phyloP scores from a whole-genome alignment of 2,797 vertebrate species.

The Mustela erminea region DNA sequence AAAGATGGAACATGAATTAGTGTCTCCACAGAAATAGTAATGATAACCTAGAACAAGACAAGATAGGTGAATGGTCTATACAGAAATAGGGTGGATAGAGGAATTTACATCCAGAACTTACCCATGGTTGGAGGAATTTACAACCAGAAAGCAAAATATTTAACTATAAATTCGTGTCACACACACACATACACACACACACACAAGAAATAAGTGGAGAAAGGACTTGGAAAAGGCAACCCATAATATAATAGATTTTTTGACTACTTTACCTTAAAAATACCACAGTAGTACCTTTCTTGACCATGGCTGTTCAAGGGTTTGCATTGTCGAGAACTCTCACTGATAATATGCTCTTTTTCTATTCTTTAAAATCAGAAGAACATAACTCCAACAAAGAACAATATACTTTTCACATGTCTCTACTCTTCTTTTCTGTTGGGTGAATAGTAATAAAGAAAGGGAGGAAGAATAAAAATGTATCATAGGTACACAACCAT shows the following conservation, averaged over 20 bases:
- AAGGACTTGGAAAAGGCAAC: background rate
- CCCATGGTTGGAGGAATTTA: background rate
- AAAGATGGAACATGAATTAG: background rate
- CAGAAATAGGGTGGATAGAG: background rate
- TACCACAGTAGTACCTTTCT: background rate
- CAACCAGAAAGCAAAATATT: background rate
- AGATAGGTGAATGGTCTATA: background rate
- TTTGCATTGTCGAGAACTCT: background rate
- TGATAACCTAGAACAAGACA: background rate
- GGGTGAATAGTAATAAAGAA: background rate
- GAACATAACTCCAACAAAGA: background rate
- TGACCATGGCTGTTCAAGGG: background rate
- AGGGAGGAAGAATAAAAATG: background rate
- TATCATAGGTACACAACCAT: background rate
- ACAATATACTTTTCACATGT: rapidly evolving
- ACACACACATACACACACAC: too few species aligned
- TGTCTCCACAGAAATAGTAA: background rate
- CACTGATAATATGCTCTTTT: background rate
- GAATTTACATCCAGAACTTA: background rate
- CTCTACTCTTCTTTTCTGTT: background rate
- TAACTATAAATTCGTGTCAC: background rate
- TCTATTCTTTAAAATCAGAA: background rate
- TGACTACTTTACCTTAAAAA: background rate
- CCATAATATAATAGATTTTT: background rate
- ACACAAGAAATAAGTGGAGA: background rate